These are phyloP conservation scores for Brachyrhaphis roseni DNA, from an alignment of 2,797 vertebrate species.

Conservation along the genomic window DNA sequence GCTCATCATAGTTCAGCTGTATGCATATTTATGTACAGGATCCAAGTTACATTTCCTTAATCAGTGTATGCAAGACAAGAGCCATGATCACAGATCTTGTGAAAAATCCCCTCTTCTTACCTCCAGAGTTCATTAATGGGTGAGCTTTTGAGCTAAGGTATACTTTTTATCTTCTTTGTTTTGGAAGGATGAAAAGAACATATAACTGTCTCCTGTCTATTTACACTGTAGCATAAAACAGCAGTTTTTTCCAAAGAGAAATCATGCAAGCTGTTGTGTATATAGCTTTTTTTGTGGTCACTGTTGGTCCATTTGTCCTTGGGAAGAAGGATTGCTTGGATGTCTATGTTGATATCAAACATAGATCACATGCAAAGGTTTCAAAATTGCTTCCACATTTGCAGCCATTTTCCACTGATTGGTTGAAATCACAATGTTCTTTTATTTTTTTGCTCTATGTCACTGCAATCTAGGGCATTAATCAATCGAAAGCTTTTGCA, in stretches of 20 bases:
- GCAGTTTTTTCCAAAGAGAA: background rate
- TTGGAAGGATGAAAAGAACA: background rate
- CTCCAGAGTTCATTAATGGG: background rate
- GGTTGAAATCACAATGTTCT: constrained; percentile 25
- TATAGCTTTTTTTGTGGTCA: constrained; percentile 17
- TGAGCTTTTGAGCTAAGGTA: background rate
- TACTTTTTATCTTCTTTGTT: background rate
- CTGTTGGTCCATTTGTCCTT: constrained; percentile 18
- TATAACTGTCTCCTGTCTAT: background rate
- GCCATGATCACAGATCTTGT: background rate
- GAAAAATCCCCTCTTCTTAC: background rate
- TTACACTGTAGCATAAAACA: constrained; percentile 1
- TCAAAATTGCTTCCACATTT: constrained; percentile 50
- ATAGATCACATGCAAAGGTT: constrained; percentile 27
- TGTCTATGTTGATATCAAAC: constrained; percentile 29
- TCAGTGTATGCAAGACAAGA: background rate
- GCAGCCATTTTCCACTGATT: background rate
- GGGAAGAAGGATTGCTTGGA: constrained; percentile 17
- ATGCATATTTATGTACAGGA: background rate
- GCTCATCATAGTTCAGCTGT: background rate
- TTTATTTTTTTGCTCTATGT: constrained; percentile 27
- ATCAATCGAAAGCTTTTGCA: constrained; percentile 43
- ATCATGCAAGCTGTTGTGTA: constrained; percentile 10
- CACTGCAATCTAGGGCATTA: constrained; percentile 24
- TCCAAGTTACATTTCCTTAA: background rate